Conservation (phyloP, 2,113 vertebrate genomes). For the Clarias batrachus region DNA sequence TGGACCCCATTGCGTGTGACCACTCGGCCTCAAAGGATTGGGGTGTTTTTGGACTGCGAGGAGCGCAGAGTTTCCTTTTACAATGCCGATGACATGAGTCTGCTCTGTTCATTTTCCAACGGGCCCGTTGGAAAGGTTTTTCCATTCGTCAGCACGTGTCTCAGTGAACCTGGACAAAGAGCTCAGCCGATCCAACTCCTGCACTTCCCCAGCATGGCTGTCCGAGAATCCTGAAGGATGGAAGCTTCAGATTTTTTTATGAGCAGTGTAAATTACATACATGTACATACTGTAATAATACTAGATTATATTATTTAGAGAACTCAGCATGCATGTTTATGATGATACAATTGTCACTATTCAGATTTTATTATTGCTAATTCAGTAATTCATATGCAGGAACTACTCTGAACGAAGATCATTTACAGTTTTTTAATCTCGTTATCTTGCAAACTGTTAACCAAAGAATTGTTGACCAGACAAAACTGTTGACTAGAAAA, state of each 20-base stretch:
- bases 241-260: not conserved
- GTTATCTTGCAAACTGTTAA: not conserved
- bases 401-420: not conserved
- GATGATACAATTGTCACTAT: not conserved
- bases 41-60: conserved; percentile 78
- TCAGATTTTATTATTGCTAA: not conserved
- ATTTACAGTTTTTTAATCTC: not conserved
- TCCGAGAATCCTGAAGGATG: conserved; percentile 24
- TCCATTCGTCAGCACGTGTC: conserved; percentile 86
- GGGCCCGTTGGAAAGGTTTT: conserved; percentile 69
- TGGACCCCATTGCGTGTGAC: conserved; percentile 70
- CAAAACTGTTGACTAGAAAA: not conserved
- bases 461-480: no score
- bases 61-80: conserved; percentile 78
- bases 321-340: not conserved
- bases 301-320: not conserved
- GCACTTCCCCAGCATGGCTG: conserved; percentile 62
- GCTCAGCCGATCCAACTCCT: conserved; percentile 76
- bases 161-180: conserved; percentile 66
- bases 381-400: not conserved
- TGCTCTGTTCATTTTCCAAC: conserved; percentile 75
- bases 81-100: conserved; percentile 74
- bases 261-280: not conserved
- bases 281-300: not conserved
- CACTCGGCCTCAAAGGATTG: conserved; percentile 62